Base-by-base conservation (phyloP, 2,888 invertebrate genomes). In the Heliconius cydno region DNA sequence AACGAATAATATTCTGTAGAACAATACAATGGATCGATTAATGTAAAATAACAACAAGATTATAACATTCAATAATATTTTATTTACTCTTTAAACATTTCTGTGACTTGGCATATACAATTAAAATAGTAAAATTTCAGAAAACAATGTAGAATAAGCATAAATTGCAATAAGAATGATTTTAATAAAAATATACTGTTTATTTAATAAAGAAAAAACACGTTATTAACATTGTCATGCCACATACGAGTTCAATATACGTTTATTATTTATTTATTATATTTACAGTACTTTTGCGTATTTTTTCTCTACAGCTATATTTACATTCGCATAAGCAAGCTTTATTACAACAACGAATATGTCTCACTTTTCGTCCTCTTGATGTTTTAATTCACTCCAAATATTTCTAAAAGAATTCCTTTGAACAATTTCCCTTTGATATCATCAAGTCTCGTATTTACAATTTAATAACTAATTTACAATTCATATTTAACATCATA, bases 271-370 rank as follows among this genome's bases (percentile, higher is more conserved):
- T 75, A 75, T 38, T 63, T 76, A 25, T 71, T 66, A 25, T 41
- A 70, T 70, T 25, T 73, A 38, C 73, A 73, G 9, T n/a, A 38
- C 19, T 72, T 73, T 60, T 60, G 34, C 73, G 4, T 38, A n/a
- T n/a, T 38, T 38, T n/a, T 72, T 46, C 57, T 63, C 63, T 70
- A 79, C 70, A 67, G 52, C 66, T 72, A 41, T 82, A 81, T 82
- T 81, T 81, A 82, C 82, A 82, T 80, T n/a, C 34, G 60, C 34
- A 66, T 73, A 65, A 79, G 75, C 15, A 75, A 79, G 52, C 76
- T 52, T 28, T 60, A 70, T 77, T 30, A 74, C 77, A 72, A 77
- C 57, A 77, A 77, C 76, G 22, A 73, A 77, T 60, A 65, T 77
- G 34, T 79, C 77, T 82, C 74, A 80, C 80, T 77, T 74, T 73